Evolutionary conservation across 2,113 vertebrate genomes (phyloP).

Genomic region (Raja brachyura): DNA sequence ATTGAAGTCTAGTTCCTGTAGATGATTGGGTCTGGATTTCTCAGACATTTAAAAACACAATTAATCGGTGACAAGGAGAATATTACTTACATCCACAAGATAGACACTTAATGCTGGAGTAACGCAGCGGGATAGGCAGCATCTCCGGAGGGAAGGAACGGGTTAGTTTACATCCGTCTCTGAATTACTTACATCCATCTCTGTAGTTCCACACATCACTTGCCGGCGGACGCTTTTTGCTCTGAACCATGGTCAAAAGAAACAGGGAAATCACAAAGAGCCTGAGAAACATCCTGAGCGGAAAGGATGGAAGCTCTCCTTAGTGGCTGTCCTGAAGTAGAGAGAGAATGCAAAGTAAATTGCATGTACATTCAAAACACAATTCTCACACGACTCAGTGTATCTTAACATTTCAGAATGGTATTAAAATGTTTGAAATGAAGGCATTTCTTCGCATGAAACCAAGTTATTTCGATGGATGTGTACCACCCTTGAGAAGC

Average conservation of each 20-base stretch:
- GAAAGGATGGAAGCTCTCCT: neutral
- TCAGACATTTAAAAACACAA: neutral
- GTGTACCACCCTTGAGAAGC: neutral
- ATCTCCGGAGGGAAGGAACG: too few species aligned
- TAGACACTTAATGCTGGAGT: too few species aligned
- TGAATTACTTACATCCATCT: slow-evolving; percentile 25
- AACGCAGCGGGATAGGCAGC: too few species aligned
- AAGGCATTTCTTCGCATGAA: too few species aligned
- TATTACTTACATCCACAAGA: neutral
- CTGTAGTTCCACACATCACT: neutral
- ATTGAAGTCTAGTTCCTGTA: neutral
- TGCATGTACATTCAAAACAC: neutral
- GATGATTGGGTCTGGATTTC: neutral
- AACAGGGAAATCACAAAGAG: neutral
- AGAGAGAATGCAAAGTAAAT: neutral
- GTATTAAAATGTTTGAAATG: neutral
- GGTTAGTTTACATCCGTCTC: too few species aligned
- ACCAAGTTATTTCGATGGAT: neutral
- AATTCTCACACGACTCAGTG: neutral
- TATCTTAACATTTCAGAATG: neutral
- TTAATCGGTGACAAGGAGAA: neutral
- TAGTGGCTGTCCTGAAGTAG: neutral
- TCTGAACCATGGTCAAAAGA: neutral
- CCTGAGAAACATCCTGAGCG: neutral
- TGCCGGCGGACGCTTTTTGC: neutral